A percentile compares a stretch with the other conserved stretches of the same genome.
phyloP scores from a whole-genome alignment of 2,888 invertebrate genomes.

The Drosophila acutilabella region DNA sequence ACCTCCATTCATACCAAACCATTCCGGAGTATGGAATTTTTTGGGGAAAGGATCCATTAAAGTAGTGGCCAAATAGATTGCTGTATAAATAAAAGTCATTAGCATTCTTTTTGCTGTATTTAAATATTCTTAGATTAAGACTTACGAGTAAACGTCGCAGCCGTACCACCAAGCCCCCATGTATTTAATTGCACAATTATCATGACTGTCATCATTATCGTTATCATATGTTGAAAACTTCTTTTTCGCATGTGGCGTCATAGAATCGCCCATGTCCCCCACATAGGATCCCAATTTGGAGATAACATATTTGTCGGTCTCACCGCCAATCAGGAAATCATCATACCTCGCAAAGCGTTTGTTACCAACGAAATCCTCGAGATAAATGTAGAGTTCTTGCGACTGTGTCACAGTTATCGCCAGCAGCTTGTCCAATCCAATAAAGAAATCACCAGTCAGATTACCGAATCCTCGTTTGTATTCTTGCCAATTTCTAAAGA shows the following conservation, averaged over 20 bases:
- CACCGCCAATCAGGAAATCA: slow-evolving; percentile 88
- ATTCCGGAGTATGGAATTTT: slow-evolving; percentile 3
- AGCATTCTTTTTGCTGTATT: not conserved
- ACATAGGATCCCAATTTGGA: slow-evolving; percentile 86
- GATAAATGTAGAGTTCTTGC: slow-evolving; percentile 87
- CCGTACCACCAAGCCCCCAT: slow-evolving; percentile 91
- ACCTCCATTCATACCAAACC: slow-evolving; percentile 3
- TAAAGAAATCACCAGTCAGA: slow-evolving; percentile 89
- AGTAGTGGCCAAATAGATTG: slow-evolving; percentile 19
- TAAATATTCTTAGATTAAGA: not conserved
- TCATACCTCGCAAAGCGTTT: slow-evolving; percentile 87
- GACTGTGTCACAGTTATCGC: slow-evolving; percentile 83
- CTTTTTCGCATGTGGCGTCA: slow-evolving; percentile 89
- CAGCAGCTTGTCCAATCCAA: slow-evolving; percentile 89
- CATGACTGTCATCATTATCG: slow-evolving; percentile 87
- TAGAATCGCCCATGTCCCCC: slow-evolving; percentile 88
- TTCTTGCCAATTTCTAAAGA: slow-evolving; percentile 88
- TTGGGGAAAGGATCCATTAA: slow-evolving; percentile 1
- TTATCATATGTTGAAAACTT: slow-evolving; percentile 89
- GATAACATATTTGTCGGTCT: slow-evolving; percentile 88
- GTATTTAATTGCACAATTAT: slow-evolving; percentile 88
- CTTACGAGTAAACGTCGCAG: slow-evolving; percentile 85
- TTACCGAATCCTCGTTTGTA: slow-evolving; percentile 90
- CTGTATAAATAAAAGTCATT: not conserved
- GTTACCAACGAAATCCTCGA: slow-evolving; percentile 87